Evolutionary conservation across 2,113 vertebrate genomes (phyloP).

Genomic region (Hemichromis elongatus): DNA sequence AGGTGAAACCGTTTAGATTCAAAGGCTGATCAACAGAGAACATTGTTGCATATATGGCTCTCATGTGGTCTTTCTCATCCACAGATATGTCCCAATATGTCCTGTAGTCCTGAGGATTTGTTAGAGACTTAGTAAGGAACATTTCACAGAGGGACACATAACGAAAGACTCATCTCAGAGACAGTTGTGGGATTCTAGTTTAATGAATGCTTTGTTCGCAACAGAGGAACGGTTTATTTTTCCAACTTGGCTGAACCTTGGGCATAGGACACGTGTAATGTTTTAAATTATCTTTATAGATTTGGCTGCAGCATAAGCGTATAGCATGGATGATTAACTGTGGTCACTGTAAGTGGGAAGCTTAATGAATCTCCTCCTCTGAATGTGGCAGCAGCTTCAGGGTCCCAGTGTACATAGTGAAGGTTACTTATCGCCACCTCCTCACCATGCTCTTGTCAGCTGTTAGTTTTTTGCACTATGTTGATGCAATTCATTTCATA

Average conservation of each 20-base stretch:
- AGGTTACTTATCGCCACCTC: background rate
- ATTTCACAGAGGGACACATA: background rate
- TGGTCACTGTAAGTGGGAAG: background rate
- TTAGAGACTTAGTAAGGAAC: background rate
- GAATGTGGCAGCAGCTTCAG: background rate
- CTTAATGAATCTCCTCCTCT: background rate
- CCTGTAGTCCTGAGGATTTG: background rate
- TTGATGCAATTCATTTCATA: background rate
- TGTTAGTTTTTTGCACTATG: background rate
- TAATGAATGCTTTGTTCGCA: conserved; percentile 41
- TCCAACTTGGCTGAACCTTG: conserved; percentile 24
- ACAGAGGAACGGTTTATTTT: conserved; percentile 19
- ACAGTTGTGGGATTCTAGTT: conserved; percentile 7
- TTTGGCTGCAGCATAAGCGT: background rate
- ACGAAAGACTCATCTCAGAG: background rate
- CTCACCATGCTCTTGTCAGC: background rate
- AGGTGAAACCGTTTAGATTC: background rate
- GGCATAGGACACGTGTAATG: conserved; percentile 18
- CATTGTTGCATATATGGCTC: background rate
- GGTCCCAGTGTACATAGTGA: background rate
- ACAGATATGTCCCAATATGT: background rate
- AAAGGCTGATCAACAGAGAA: background rate
- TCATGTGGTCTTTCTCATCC: background rate
- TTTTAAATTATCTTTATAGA: conserved; percentile 25
- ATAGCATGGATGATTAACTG: conserved; percentile 1